phyloP scores from a whole-genome alignment of 1,140 invertebrate genomes.

The Drosophila burlai region DNA sequence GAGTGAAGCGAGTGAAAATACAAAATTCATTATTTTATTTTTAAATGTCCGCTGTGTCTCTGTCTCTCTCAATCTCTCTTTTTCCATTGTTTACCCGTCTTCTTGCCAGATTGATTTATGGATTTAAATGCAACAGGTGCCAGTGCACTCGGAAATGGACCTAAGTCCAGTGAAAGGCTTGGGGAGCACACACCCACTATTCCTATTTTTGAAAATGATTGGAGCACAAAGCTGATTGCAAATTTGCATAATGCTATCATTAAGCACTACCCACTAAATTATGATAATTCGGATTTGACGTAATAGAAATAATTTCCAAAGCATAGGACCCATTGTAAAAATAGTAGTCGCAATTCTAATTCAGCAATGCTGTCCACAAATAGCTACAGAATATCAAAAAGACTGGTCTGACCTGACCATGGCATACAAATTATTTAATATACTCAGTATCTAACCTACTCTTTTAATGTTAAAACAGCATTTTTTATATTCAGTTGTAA shows the following conservation, averaged over 20 bases:
- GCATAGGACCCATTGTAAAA: neutral
- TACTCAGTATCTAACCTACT: too few species aligned
- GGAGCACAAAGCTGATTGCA: slow-evolving; percentile 27
- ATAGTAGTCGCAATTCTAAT: neutral
- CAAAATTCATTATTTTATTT: slow-evolving; percentile 65
- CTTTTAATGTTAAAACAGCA: too few species aligned
- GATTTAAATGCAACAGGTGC: slow-evolving; percentile 71
- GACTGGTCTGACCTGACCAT: neutral
- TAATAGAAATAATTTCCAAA: neutral
- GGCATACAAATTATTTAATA: too few species aligned
- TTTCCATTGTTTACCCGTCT: slow-evolving; percentile 42
- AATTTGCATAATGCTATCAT: slow-evolving; percentile 58
- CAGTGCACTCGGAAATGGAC: slow-evolving; percentile 27
- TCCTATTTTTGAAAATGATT: slow-evolving; percentile 40
- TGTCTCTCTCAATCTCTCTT: slow-evolving; percentile 23
- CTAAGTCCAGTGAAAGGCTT: slow-evolving; percentile 9
- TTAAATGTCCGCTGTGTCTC: slow-evolving; percentile 54
- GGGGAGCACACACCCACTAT: slow-evolving; percentile 7
- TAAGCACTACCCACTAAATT: slow-evolving; percentile 12
- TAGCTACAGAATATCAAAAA: neutral
- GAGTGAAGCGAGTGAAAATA: slow-evolving; percentile 45
- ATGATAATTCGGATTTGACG: slow-evolving; percentile 28
- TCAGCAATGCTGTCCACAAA: neutral
- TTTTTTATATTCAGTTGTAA: too few species aligned
- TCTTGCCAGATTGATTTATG: slow-evolving; percentile 64